These are phyloP conservation scores for Maniola hyperantus DNA, from an alignment of 2,888 invertebrate genomes.

Conservation along the genomic window DNA sequence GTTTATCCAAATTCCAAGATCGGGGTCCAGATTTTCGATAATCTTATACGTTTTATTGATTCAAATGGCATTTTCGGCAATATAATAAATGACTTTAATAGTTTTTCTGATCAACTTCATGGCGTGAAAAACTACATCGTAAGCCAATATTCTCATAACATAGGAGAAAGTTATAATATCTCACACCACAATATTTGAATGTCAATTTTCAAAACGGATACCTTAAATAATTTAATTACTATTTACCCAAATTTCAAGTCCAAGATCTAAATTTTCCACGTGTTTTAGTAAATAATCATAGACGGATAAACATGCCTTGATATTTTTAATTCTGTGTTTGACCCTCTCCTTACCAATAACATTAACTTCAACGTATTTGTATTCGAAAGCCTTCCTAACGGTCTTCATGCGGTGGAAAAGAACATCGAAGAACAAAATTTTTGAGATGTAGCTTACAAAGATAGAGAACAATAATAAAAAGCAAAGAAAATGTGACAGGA, in stretches of 20 bases:
- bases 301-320: slow-evolving; percentile 15
- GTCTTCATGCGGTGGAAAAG: slow-evolving; percentile 24
- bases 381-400: slow-evolving; percentile 12
- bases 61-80: no score
- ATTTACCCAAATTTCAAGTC: slow-evolving; percentile 26
- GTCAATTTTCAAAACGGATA: no score
- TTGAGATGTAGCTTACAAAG: not conserved
- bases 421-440: slow-evolving; percentile 18
- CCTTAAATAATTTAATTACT: not conserved
- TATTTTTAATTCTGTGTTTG: slow-evolving; percentile 20
- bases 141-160: no score
- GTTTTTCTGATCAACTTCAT: no score
- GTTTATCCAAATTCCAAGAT: slow-evolving; percentile 10
- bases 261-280: slow-evolving; percentile 20
- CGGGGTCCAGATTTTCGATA: slow-evolving; percentile 13
- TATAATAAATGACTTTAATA: no score
- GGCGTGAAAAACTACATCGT: no score
- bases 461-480: not conserved
- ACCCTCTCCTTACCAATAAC: slow-evolving; percentile 14
- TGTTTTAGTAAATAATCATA: slow-evolving; percentile 19
- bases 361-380: slow-evolving; percentile 15
- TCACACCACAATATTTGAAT: not conserved
- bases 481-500: not conserved
- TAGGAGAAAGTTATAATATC: no score
- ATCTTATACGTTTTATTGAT: not conserved